phyloP scores from a whole-genome alignment of 2,797 vertebrate genomes.

The Eospalax fontanierii region DNA sequence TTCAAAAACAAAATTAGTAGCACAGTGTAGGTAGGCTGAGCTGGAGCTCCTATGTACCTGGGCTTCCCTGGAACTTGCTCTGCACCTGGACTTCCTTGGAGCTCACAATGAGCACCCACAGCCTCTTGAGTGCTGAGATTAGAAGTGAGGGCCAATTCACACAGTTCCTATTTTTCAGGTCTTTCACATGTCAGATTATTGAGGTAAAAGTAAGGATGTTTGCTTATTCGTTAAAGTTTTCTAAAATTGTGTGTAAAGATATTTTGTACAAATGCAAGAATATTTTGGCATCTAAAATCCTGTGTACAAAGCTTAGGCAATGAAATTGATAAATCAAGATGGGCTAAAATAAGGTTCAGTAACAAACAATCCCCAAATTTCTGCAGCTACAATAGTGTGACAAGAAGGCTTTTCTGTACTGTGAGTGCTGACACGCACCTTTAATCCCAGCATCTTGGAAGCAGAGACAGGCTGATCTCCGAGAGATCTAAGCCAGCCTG shows the following conservation, averaged over 20 bases:
- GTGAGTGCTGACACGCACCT: too few relatives aligned
- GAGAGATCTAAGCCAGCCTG: too few relatives aligned
- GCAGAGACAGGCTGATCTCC: too few relatives aligned
- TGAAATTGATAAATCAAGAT: neutral
- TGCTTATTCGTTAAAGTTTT: neutral
- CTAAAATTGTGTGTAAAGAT: neutral
- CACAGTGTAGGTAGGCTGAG: neutral
- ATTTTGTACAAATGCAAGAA: too few relatives aligned
- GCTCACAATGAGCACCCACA: too few relatives aligned
- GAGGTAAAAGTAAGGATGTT: neutral
- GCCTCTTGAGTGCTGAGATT: neutral
- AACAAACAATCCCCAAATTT: neutral
- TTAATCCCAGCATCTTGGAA: too few relatives aligned
- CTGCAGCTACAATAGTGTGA: neutral
- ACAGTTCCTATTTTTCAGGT: neutral
- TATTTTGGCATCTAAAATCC: neutral
- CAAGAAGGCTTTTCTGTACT: neutral
- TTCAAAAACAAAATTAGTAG: neutral
- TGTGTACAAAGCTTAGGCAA: neutral
- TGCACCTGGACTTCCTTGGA: neutral
- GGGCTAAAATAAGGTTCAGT: neutral
- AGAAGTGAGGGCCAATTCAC: too few relatives aligned
- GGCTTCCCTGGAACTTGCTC: neutral
- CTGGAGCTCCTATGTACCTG: neutral
- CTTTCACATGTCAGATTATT: neutral